Evolutionary conservation across 2,888 invertebrate species (phyloP).

Genomic region (Biston stratarius): DNA sequence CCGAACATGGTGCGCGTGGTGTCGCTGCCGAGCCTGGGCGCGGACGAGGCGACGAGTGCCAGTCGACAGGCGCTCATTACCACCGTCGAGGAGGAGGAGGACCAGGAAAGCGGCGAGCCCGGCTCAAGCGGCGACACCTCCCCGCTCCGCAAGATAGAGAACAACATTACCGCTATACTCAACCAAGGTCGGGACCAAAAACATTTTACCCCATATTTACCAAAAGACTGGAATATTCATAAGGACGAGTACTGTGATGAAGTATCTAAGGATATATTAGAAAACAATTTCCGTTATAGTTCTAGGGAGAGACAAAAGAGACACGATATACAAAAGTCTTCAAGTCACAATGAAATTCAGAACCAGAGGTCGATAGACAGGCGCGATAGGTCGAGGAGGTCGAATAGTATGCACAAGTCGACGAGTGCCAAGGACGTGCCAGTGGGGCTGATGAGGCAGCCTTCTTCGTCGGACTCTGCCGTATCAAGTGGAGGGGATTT

Average conservation of each 20-base stretch:
- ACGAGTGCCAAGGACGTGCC: conserved; percentile 91
- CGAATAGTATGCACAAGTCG: conserved; percentile 90
- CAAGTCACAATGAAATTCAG: conserved; percentile 88
- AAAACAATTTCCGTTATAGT: conserved; percentile 83
- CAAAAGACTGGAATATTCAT: conserved; percentile 87
- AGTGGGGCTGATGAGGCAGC: conserved; percentile 83
- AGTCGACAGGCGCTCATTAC: conserved; percentile 89
- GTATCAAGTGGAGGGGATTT: conserved; percentile 87
- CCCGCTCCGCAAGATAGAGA: conserved; percentile 90
- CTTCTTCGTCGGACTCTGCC: conserved; percentile 83
- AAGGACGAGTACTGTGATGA: conserved; percentile 86
- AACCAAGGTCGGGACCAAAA: conserved; percentile 86
- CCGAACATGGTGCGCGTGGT: conserved; percentile 89
- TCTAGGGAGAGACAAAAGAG: conserved; percentile 84
- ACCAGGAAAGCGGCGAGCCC: conserved; percentile 88
- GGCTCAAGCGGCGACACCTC: conserved; percentile 88
- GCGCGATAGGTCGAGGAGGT: conserved; percentile 82
- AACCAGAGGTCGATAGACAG: conserved; percentile 82
- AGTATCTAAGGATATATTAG: conserved; percentile 82
- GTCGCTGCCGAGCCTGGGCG: conserved; percentile 88
- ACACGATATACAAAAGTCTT: conserved; percentile 87
- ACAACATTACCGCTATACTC: conserved; percentile 90
- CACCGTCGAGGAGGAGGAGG: conserved; percentile 91
- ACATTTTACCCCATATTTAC: conserved; percentile 83
- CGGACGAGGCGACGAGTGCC: conserved; percentile 74